phyloP scores from a whole-genome alignment of 2,113 vertebrate genomes.

The Hippocampus zosterae region DNA sequence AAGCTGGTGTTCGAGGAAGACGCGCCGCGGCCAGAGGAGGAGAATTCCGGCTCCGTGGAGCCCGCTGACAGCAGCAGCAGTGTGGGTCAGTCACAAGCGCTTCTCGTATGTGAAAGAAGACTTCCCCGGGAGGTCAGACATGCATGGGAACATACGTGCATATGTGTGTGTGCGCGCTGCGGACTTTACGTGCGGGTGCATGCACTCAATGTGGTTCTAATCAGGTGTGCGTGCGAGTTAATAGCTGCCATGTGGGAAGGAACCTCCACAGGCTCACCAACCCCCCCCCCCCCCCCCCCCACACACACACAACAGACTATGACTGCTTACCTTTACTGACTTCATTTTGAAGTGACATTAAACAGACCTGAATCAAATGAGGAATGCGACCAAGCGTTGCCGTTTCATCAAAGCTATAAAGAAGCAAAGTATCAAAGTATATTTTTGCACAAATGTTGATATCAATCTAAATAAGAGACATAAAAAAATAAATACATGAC shows the following conservation, averaged over 20 bases:
- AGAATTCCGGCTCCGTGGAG: constrained; percentile 38
- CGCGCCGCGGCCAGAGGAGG: constrained; percentile 53
- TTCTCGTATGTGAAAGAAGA: constrained; percentile 2
- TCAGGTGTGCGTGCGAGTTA: constrained; percentile 78
- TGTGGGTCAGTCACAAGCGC: constrained; percentile 35
- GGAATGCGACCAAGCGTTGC: too few relatives aligned
- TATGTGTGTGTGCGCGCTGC: constrained; percentile 21
- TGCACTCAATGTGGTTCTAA: constrained; percentile 76
- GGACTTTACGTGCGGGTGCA: constrained; percentile 18
- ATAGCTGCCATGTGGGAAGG: constrained; percentile 78
- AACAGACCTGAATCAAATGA: too few relatives aligned
- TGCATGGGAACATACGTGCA: constrained; percentile 28
- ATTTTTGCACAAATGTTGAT: too few relatives aligned
- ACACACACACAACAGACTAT: not conserved
- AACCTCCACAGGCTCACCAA: constrained; percentile 61
- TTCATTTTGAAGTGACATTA: too few relatives aligned
- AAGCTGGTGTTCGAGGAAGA: constrained; percentile 79
- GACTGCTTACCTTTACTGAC: too few relatives aligned
- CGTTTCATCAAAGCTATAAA: too few relatives aligned
- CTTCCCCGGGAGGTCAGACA: constrained; percentile 7
- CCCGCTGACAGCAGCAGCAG: constrained; percentile 50
- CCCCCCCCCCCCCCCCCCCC: constrained; percentile 22
- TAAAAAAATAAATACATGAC: too few relatives aligned
- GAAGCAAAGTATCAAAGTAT: too few relatives aligned
- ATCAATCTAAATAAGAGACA: too few relatives aligned